Evolutionary conservation across 2,113 vertebrate species (phyloP), one percentile per base, ranked within the genome.

Genomic region (Ammodytes marinus): DNA sequence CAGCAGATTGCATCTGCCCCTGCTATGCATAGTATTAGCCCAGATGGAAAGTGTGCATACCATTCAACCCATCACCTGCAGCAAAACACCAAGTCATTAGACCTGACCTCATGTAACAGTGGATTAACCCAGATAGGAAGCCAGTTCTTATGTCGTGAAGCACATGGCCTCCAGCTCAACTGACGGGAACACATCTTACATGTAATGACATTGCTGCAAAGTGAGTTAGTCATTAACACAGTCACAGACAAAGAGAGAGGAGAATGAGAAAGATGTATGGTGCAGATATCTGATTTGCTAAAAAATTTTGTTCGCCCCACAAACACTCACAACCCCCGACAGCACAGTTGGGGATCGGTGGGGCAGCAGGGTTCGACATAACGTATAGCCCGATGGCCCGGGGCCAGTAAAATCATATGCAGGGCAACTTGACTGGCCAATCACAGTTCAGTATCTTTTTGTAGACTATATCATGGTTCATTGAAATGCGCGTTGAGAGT

Each of bases 61-160:
- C 80, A 86, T 89, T 88, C 78, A 86, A 82, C 71, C 66, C 64
- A 86, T 88, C 78, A 91, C 91, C 89, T 90, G 86, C 80, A 85
- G 91, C 86, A 69, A 85, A 84, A 89, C 82, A 85, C 83, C 86
- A 63, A 80, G 86, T 88, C 91, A 87, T 91, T 88, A 84, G 83
- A 70, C 39, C 72, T 42, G 72, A 74, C 54, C 73, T 92, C 87
- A 88, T 45, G 83, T 84, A 92, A 92, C 83, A 12, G 71, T 86
- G 88, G 91, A 91, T 92, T 91, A 91, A 88, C 89, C 88, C 89
- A 89, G 85, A 92, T 90, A 72, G 71, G 79, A 86, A 87, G 89
- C 80, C 77, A 74, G 73, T 87, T 91, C 87, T 90, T 87, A 87
- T 67, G 77, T 80, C 70, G 75, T 86, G 86, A 27, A 58, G 85